Conservation (phyloP, 2,888 invertebrate species). For the Uropetala carovei region DNA sequence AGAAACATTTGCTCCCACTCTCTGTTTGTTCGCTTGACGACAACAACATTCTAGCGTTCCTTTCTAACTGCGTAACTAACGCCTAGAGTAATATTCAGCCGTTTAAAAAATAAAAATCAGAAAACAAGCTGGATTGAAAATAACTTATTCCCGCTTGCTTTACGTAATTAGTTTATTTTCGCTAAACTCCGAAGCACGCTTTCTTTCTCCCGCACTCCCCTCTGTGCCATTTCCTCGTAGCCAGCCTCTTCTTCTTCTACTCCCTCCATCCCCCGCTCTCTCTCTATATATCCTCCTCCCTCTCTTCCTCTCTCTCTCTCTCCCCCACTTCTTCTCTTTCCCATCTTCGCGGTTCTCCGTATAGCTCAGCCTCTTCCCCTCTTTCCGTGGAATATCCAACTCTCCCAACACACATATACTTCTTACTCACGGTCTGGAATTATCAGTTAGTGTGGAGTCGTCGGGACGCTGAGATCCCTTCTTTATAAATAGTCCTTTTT, state of each 20-base stretch:
- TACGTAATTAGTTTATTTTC: conserved; percentile 22
- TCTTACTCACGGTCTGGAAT: conserved; percentile 42
- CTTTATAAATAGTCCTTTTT: not conserved
- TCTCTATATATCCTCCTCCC: conserved; percentile 30
- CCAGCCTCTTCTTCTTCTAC: conserved; percentile 10
- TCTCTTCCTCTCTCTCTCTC: conserved; percentile 63
- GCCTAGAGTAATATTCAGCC: too few species aligned
- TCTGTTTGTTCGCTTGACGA: too few species aligned
- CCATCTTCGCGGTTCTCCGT: conserved; percentile 44
- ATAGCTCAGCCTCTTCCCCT: conserved; percentile 32
- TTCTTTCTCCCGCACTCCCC: not conserved
- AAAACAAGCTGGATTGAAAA: not conserved
- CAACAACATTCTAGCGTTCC: too few species aligned
- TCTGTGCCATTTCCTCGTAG: conserved; percentile 61
- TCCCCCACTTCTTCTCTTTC: conserved; percentile 12
- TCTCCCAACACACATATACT: conserved; percentile 66
- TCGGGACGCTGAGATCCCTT: conserved; percentile 37
- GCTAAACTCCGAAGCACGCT: not conserved
- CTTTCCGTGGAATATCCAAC: conserved; percentile 67
- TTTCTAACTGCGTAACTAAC: too few species aligned
- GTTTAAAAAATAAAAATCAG: too few species aligned
- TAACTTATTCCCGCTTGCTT: not conserved
- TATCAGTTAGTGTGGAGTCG: conserved; percentile 57
- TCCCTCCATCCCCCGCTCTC: not conserved
- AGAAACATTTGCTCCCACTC: too few species aligned